These are phyloP conservation scores for Anaspis maculata DNA, from an alignment of 2,888 invertebrate genomes.

Conservation along the genomic window DNA sequence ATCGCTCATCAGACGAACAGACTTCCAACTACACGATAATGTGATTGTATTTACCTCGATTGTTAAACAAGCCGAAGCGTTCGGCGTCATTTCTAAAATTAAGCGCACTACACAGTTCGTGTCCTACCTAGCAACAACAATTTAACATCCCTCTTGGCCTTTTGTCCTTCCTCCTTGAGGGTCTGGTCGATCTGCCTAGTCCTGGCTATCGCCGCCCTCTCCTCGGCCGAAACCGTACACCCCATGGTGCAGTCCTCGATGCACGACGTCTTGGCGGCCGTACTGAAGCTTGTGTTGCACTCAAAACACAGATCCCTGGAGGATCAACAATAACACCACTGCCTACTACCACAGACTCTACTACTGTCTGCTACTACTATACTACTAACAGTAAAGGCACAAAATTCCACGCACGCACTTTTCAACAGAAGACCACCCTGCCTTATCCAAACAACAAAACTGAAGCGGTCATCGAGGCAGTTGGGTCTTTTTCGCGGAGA, in stretches of 20 bases:
- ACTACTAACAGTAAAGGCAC: too few species aligned
- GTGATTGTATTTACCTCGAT: too few species aligned
- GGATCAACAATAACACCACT: too few species aligned
- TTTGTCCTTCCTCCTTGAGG: slow-evolving; percentile 96
- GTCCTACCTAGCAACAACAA: slow-evolving; percentile 87
- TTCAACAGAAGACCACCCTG: too few species aligned
- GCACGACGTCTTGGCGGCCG: slow-evolving; percentile 34
- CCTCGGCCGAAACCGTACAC: slow-evolving; percentile 99
- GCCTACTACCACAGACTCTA: background rate
- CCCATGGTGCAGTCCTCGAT: slow-evolving; percentile 63
- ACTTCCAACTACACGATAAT: too few species aligned
- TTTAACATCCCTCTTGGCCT: slow-evolving; percentile 98
- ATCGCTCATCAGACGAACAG: too few species aligned
- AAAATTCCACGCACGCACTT: too few species aligned
- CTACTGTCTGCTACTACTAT: slow-evolving; percentile 1
- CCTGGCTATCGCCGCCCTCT: slow-evolving; percentile 95
- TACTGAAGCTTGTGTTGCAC: slow-evolving; percentile 13
- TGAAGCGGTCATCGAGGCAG: too few species aligned
- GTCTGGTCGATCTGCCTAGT: slow-evolving; percentile 97
- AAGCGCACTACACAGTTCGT: background rate
- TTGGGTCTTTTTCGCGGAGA: too few species aligned
- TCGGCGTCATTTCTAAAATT: too few species aligned
- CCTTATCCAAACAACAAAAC: too few species aligned
- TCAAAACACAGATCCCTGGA: slow-evolving; percentile 6
- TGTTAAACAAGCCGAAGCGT: too few species aligned